Evolutionary conservation across 2,888 invertebrate genomes (phyloP).

Genomic region (Dione juno): DNA sequence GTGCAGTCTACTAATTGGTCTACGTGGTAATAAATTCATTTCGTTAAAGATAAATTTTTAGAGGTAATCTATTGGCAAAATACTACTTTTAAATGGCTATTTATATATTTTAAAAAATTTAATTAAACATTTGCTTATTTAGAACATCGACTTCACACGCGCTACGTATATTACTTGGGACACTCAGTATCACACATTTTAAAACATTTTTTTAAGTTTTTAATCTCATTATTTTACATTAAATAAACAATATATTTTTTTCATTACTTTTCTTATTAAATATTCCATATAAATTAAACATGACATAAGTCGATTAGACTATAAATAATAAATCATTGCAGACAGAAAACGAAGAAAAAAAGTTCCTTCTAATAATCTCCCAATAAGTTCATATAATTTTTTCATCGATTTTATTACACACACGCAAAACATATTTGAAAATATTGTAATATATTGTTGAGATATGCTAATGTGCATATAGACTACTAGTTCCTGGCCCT

Average conservation of each 20-base stretch:
- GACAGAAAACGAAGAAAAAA: not conserved
- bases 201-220: not conserved
- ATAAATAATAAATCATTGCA: too few relatives aligned
- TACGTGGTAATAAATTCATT: conserved; percentile 39
- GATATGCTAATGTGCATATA: too few relatives aligned
- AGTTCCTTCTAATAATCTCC: too few relatives aligned
- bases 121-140: conserved; percentile 6
- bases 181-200: conserved; percentile 10
- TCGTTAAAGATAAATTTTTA: conserved; percentile 5
- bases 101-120: too few relatives aligned
- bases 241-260: not conserved
- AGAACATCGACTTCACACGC: conserved; percentile 23
- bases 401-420: too few relatives aligned
- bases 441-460: too few relatives aligned
- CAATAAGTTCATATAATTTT: too few relatives aligned
- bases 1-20: conserved; percentile 64
- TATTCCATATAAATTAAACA: not conserved
- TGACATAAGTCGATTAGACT: too few relatives aligned
- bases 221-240: not conserved
- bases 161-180: conserved; percentile 30
- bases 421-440: too few relatives aligned
- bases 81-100: not conserved
- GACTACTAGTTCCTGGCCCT: too few relatives aligned
- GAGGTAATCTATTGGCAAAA: conserved; percentile 28
- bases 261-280: not conserved